These are phyloP conservation scores for Spheniscus mendiculus DNA, from an alignment of 2,113 vertebrate species.

Conservation along the genomic window DNA sequence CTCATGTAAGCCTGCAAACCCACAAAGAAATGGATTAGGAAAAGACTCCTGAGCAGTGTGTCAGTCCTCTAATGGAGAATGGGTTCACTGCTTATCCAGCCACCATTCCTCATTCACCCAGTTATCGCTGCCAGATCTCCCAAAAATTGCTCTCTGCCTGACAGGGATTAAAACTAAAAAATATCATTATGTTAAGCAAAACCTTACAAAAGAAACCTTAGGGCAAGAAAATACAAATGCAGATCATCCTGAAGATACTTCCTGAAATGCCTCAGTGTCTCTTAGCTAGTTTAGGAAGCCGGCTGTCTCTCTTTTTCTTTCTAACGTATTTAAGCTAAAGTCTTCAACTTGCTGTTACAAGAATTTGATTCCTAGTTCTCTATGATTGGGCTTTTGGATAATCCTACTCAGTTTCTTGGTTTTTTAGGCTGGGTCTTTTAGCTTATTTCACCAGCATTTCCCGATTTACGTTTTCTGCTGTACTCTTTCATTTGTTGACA, in stretches of 20 bases:
- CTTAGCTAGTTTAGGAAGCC: neutral
- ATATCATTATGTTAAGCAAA: neutral
- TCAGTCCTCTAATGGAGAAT: neutral
- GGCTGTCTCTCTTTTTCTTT: neutral
- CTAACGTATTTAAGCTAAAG: neutral
- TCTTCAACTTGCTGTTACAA: neutral
- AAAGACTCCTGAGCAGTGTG: neutral
- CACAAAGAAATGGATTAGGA: neutral
- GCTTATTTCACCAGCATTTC: neutral
- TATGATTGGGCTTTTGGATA: neutral
- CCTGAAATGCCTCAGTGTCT: neutral
- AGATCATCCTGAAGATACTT: neutral
- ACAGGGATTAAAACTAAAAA: neutral
- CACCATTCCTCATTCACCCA: neutral
- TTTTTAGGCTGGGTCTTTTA: neutral
- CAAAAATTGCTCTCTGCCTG: neutral
- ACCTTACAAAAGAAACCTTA: neutral
- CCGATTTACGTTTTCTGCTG: neutral
- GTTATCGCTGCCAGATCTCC: neutral
- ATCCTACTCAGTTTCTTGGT: neutral
- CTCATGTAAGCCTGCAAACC: neutral
- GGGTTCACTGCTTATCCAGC: neutral
- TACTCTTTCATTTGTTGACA: neutral
- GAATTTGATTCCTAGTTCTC: neutral
- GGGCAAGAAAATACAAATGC: neutral